Conservation (phyloP, 2,888 invertebrate genomes). For the Oeneis ivallda region DNA sequence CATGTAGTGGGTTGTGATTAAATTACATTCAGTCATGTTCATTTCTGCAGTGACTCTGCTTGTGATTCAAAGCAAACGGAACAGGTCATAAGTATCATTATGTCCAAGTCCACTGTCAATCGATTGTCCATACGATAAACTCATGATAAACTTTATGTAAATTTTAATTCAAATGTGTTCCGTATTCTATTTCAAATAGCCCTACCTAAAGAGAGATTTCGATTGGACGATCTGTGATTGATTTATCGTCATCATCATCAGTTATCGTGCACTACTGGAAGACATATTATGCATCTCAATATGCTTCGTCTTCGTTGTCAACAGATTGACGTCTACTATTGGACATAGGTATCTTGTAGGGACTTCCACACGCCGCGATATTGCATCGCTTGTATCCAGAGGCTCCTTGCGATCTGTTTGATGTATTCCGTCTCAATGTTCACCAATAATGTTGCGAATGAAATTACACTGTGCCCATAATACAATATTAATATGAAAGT, state of each 20-base stretch:
- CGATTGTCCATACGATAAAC: constrained; percentile 24
- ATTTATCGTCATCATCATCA: constrained; percentile 14
- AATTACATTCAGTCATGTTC: constrained; percentile 34
- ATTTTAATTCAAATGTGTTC: constrained; percentile 25
- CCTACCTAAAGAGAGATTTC: constrained; percentile 7
- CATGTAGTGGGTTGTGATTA: constrained; percentile 34
- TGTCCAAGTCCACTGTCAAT: constrained; percentile 31
- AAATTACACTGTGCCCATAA: no score
- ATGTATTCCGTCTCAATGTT: no score
- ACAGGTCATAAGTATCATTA: constrained; percentile 25
- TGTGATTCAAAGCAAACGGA: constrained; percentile 27
- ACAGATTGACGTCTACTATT: no score
- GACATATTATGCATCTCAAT: constrained; percentile 7
- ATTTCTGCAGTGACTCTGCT: constrained; percentile 18
- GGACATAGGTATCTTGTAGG: no score
- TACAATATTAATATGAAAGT: no score
- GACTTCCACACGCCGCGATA: no score
- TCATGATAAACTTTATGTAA: constrained; percentile 25
- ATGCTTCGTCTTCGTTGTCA: not conserved
- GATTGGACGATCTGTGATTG: constrained; percentile 18
- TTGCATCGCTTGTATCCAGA: no score
- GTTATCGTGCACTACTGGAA: not conserved
- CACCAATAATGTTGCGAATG: no score
- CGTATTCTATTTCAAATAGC: constrained; percentile 10
- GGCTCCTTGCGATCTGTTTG: no score